phyloP scores from a whole-genome alignment of 2,113 vertebrate species.

The Chinchilla lanigera region DNA sequence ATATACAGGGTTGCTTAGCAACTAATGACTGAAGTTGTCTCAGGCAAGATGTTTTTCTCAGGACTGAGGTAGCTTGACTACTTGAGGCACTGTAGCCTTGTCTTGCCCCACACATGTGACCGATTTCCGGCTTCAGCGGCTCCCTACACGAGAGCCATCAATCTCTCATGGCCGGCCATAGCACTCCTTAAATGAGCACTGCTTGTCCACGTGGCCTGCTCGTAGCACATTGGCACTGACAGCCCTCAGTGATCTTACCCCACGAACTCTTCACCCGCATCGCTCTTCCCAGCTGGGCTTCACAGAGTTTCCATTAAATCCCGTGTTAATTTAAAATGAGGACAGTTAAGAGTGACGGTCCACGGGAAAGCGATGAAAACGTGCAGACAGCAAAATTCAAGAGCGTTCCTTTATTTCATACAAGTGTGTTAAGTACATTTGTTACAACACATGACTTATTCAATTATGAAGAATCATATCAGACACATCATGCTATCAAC shows the following conservation, averaged over 20 bases:
- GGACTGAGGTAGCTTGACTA: no score
- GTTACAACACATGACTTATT: neutral
- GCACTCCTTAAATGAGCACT: neutral
- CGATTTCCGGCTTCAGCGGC: no score
- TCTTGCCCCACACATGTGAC: no score
- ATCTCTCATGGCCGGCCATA: neutral
- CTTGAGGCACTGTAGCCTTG: no score
- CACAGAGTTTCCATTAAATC: neutral
- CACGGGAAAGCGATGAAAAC: neutral
- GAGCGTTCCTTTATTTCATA: neutral
- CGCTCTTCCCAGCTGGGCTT: neutral
- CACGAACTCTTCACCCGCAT: neutral
- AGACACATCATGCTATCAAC: neutral
- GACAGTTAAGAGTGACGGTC: neutral
- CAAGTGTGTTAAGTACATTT: neutral
- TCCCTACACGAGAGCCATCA: no score
- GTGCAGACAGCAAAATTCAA: neutral
- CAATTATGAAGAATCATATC: neutral
- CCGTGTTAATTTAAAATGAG: neutral
- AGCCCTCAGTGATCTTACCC: neutral
- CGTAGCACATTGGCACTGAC: neutral
- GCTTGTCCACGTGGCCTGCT: neutral
- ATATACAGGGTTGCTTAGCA: no score
- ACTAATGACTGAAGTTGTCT: no score
- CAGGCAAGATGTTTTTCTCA: no score